Evolutionary conservation across 2,113 vertebrate species (phyloP).

Genomic region (Dasyurus viverrinus): DNA sequence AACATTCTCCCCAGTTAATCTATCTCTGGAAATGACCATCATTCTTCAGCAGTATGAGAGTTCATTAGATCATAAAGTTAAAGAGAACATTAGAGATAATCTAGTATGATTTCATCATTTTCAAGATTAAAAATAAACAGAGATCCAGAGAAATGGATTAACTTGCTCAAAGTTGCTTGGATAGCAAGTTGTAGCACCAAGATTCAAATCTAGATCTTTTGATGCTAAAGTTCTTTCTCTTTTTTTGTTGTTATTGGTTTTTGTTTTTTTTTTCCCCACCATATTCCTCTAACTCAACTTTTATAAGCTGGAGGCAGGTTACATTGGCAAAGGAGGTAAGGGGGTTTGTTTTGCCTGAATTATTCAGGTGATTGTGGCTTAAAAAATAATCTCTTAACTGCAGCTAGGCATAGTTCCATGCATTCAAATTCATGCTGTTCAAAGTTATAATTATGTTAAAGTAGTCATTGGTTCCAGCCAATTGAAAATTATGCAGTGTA

Average conservation of each 20-base stretch:
- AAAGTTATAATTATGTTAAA: neutral
- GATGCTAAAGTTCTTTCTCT: too few relatives aligned
- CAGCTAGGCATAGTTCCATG: neutral
- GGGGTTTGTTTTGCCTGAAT: neutral
- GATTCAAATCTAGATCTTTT: neutral
- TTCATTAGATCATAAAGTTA: neutral
- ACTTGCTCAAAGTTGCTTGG: neutral
- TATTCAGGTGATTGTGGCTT: neutral
- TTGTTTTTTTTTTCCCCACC: too few relatives aligned
- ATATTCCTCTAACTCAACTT: neutral
- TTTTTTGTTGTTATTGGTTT: too few relatives aligned
- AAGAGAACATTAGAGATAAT: neutral
- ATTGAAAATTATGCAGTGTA: too few relatives aligned
- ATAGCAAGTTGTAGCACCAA: neutral
- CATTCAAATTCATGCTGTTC: neutral
- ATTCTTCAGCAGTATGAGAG: neutral
- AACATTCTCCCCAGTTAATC: neutral
- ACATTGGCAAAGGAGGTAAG: neutral
- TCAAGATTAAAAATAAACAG: neutral
- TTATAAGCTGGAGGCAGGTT: neutral
- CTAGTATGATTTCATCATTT: neutral
- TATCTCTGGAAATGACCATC: neutral
- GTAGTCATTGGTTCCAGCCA: too few relatives aligned
- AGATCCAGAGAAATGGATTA: neutral
- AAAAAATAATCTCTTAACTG: neutral